Conservation (phyloP, 2,797 vertebrate species). For the Poecilia gillii region DNA sequence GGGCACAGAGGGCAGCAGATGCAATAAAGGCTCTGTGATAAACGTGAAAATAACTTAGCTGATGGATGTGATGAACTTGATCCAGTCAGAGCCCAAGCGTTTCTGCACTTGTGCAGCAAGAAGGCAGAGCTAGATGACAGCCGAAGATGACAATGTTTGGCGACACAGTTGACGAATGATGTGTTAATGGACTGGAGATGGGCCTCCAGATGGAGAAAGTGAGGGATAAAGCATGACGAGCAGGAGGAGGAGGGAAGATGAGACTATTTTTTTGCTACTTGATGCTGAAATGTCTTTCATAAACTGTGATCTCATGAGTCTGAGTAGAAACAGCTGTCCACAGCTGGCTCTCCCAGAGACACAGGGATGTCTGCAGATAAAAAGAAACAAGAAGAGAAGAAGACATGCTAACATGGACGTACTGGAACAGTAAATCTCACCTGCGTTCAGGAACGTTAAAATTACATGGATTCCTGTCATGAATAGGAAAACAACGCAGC, state of each 20-base stretch:
- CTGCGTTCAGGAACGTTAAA: not conserved
- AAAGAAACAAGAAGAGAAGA: constrained; percentile 5
- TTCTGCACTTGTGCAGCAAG: constrained; percentile 18
- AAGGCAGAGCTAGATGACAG: constrained; percentile 15
- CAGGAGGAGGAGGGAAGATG: constrained; percentile 39
- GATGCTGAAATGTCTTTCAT: constrained; percentile 36
- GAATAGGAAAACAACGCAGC: not conserved
- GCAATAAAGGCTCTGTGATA: constrained; percentile 60
- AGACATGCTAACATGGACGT: constrained; percentile 39
- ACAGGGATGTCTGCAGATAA: constrained; percentile 18
- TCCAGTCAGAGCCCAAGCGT: constrained; percentile 3
- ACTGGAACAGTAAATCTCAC: constrained; percentile 14
- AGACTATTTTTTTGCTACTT: constrained; percentile 22
- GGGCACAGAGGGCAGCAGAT: constrained; percentile 41
- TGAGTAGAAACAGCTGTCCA: constrained; percentile 68
- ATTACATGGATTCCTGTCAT: not conserved
- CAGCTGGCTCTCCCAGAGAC: constrained; percentile 12
- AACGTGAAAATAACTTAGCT: constrained; percentile 51
- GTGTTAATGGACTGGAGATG: constrained; percentile 48
- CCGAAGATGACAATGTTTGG: constrained; percentile 31
- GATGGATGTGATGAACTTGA: constrained; percentile 41
- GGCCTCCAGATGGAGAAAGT: constrained; percentile 51
- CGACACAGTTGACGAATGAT: constrained; percentile 47
- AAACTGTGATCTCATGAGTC: constrained; percentile 51
- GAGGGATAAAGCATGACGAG: constrained; percentile 42